Base-by-base conservation (phyloP, 2,888 invertebrate species). In the Andrena bucephala region DNA sequence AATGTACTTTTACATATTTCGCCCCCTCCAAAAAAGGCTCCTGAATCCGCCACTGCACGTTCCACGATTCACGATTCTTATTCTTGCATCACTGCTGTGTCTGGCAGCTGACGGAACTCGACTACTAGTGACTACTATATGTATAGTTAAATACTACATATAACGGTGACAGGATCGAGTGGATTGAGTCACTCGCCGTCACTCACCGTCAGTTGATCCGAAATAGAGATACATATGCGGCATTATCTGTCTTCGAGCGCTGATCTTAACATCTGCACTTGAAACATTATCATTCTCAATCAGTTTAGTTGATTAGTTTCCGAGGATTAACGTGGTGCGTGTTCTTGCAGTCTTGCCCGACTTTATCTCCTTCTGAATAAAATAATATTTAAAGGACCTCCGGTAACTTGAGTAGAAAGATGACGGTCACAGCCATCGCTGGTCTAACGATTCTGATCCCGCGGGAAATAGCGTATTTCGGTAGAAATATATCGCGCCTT, bases 401-500 rank as follows among this genome's bases (percentile, higher is more conserved):
- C 16, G 16, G 5, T 42, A 42, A 42, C 42, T 36, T 57, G 10
- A 29, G 5, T 29, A 5, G 2, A 63, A 71, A 27, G 10, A 67
- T 67, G 60, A 69, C 67, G 36, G 54, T 78, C 24, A 71, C 74
- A 48, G 68, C 31, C 20, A 59, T 82, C 16, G 48, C 69, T 31
- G 66, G 48, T 62, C 77, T 70, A 42, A 33, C 74, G 24, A n/a
- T 77, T 31, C 69, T 77, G 27, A 31, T 73, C 10, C 65, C 77
- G 0, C 60, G 73, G 7, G 77, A 83, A 57, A 77, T 83, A 6
- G 36, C 76, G 57, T 73, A 8, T 73, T 70, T 80, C 2, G 57
- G 77, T 74, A 78, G 60, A 73, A 79, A 68, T 54, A 54, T 73
- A n/a, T 72, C 72, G 7, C 82, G 74, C 1, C 67, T 80, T 27